Evolutionary conservation across 2,113 vertebrate genomes (phyloP).

Genomic region (Mus pahari): DNA sequence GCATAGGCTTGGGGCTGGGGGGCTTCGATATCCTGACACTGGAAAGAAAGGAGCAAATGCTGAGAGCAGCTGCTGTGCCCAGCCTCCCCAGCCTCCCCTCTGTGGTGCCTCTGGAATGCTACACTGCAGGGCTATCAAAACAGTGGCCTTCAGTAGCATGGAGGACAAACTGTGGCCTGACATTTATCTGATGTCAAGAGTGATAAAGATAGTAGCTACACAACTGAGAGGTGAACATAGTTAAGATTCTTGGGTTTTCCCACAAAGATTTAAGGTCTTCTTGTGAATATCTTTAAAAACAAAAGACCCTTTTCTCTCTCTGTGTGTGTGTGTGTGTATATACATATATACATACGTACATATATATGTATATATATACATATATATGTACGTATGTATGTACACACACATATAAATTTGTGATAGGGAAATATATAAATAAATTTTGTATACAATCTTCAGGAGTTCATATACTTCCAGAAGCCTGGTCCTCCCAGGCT

Average conservation of each 20-base stretch:
- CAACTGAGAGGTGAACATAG: background rate
- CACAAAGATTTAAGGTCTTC: background rate
- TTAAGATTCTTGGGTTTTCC: background rate
- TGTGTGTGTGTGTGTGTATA: no score
- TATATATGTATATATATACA: no score
- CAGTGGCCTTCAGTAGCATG: background rate
- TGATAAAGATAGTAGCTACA: background rate
- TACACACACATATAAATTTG: no score
- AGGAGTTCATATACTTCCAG: background rate
- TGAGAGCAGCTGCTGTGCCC: background rate
- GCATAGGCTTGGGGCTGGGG: slow-evolving; percentile 89
- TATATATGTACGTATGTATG: no score
- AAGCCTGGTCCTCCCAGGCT: background rate
- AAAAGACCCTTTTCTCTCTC: background rate
- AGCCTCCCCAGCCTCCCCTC: background rate
- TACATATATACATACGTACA: no score
- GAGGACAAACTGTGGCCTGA: background rate
- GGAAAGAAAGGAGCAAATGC: background rate
- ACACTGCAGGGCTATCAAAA: background rate
- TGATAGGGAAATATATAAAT: background rate
- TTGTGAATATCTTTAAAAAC: background rate
- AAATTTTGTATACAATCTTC: background rate
- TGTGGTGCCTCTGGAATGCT: background rate
- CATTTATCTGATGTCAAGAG: background rate
- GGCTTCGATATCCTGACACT: slow-evolving; percentile 89